Percentiles rank a stretch among this genome's conserved stretches.
These are phyloP conservation scores for Plectropomus leopardus DNA, from an alignment of 2,113 vertebrate species.

Conservation along the genomic window DNA sequence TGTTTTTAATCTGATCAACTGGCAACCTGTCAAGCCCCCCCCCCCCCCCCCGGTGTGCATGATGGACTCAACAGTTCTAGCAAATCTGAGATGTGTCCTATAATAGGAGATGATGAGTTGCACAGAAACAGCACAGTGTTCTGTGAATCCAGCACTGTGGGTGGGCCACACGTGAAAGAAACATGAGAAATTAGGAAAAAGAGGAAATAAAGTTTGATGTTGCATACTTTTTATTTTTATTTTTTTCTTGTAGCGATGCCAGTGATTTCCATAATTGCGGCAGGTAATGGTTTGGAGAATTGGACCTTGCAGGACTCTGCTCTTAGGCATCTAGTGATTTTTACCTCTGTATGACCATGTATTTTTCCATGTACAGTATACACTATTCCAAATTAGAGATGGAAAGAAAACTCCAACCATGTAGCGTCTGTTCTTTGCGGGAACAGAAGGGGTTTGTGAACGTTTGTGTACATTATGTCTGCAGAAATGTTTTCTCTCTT, in stretches of 20 bases:
- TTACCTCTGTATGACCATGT: neutral
- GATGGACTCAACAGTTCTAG: neutral
- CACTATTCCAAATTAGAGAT: constrained; percentile 25
- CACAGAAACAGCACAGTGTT: neutral
- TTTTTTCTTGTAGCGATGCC: neutral
- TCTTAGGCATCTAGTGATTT: neutral
- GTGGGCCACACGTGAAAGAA: neutral
- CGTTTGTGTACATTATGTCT: constrained; percentile 74
- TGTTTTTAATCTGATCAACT: neutral
- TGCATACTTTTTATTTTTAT: neutral
- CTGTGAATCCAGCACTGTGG: neutral
- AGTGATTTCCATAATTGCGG: neutral
- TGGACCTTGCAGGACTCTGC: neutral
- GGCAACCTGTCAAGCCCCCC: neutral
- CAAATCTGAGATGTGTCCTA: neutral
- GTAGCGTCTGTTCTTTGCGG: constrained; percentile 16
- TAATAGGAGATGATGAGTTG: neutral
- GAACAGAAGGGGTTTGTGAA: constrained; percentile 69
- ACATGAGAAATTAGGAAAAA: neutral
- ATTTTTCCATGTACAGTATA: constrained; percentile 42
- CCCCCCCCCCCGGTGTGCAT: too few relatives aligned
- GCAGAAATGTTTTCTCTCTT: constrained; percentile 64
- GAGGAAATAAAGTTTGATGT: neutral
- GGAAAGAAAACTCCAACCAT: constrained; percentile 41
- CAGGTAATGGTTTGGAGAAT: neutral